A percentile compares a stretch with the other conserved stretches of the same genome.
Conservation (phyloP, 1,140 invertebrate genomes). For the Scylla paramamosain region DNA sequence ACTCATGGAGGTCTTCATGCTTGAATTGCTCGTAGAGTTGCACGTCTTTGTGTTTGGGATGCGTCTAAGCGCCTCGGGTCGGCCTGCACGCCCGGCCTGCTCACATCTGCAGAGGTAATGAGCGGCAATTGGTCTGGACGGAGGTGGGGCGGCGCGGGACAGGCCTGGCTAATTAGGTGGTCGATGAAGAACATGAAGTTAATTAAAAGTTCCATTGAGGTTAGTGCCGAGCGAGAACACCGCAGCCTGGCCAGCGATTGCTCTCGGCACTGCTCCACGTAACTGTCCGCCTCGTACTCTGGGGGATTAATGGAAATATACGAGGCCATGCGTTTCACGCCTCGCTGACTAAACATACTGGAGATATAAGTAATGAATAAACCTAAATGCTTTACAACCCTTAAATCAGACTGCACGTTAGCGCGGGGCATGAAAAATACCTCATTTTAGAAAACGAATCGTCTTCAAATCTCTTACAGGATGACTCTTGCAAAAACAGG, state of each 20-base stretch:
- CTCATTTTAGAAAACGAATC: slow-evolving; percentile 34
- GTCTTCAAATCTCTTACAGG: slow-evolving; percentile 22
- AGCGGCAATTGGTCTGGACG: not conserved
- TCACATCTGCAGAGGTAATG: not conserved
- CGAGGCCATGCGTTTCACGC: slow-evolving; percentile 54
- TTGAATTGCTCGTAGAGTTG: slow-evolving; percentile 21
- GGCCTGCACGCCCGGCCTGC: too few relatives aligned
- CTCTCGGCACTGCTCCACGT: not conserved
- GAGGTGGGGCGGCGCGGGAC: not conserved
- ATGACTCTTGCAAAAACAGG: slow-evolving; percentile 19
- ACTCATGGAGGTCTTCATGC: slow-evolving; percentile 1
- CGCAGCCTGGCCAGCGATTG: not conserved
- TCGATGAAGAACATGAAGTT: slow-evolving; percentile 41
- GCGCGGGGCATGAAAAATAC: slow-evolving; percentile 28
- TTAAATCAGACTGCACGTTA: slow-evolving; percentile 49
- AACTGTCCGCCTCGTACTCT: not conserved
- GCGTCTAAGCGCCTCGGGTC: not conserved
- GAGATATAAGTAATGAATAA: slow-evolving; percentile 45
- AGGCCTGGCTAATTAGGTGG: not conserved
- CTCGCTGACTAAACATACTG: slow-evolving; percentile 47
- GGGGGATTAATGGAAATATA: slow-evolving; percentile 48
- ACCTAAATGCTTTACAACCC: slow-evolving; percentile 47
- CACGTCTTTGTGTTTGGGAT: not conserved
- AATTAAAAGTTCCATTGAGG: slow-evolving; percentile 49
- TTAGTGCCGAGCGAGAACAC: slow-evolving; percentile 24